phyloP scores from a whole-genome alignment of 2,888 invertebrate species.

The Metellina segmentata region DNA sequence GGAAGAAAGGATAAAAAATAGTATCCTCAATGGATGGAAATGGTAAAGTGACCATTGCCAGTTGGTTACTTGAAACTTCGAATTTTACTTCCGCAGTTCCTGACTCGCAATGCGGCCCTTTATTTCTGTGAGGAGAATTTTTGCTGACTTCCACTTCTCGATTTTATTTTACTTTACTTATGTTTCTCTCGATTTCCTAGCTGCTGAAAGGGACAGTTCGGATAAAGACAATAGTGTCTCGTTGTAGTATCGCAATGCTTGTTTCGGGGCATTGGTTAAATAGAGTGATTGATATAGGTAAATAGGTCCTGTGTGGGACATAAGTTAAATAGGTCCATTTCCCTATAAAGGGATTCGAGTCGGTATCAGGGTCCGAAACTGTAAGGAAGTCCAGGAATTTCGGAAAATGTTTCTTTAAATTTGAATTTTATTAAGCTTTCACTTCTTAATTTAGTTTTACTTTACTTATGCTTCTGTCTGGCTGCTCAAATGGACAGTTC shows the following conservation, averaged over 20 bases:
- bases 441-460: background rate
- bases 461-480: background rate
- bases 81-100: constrained; percentile 66
- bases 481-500: too few relatives aligned
- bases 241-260: background rate
- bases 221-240: background rate
- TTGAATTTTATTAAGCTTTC: constrained; percentile 23
- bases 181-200: background rate
- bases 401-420: background rate
- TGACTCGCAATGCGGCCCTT: constrained; percentile 2
- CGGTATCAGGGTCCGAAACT: too few relatives aligned
- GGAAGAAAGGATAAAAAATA: constrained; percentile 24
- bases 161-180: background rate
- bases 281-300: too few relatives aligned
- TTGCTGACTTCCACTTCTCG: constrained; percentile 13
- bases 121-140: constrained; percentile 22
- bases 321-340: too few relatives aligned
- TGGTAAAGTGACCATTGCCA: constrained; percentile 56
- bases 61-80: constrained; percentile 61
- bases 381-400: too few relatives aligned
- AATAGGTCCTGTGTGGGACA: too few relatives aligned
- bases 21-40: constrained; percentile 21
- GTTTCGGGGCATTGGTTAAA: background rate
- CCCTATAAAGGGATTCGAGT: too few relatives aligned
- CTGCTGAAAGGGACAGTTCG: background rate